Conservation (phyloP, 1,140 invertebrate species). For the Tribolium castaneum region DNA sequence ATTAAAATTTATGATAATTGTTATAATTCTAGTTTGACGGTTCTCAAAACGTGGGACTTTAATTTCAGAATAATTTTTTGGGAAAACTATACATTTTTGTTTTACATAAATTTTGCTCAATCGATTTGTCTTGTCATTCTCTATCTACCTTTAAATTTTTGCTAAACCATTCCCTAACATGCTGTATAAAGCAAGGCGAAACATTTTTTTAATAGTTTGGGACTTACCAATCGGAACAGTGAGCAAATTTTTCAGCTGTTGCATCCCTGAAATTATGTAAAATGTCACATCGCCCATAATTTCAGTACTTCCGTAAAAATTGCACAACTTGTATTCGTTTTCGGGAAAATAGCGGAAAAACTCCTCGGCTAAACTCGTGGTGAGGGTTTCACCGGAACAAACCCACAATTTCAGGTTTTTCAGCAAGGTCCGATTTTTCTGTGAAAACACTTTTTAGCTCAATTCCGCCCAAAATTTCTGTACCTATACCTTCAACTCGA, state of each 20-base stretch:
- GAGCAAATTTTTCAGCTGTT: conserved; percentile 71
- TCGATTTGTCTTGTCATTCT: no score
- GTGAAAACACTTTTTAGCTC: conserved; percentile 7
- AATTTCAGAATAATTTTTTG: no score
- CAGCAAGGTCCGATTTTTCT: conserved; percentile 63
- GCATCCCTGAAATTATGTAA: conserved; percentile 65
- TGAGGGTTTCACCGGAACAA: conserved; percentile 83
- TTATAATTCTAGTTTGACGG: no score
- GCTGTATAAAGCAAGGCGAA: background rate
- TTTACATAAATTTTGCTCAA: no score
- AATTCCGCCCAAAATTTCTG: background rate
- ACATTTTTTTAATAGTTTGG: background rate
- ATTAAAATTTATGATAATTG: no score
- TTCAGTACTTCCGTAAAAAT: conserved; percentile 92
- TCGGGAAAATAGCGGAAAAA: conserved; percentile 78
- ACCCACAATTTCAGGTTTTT: conserved; percentile 79
- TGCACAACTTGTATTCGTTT: conserved; percentile 74
- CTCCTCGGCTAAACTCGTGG: conserved; percentile 73
- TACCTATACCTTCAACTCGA: conserved; percentile 56
- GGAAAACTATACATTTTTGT: no score
- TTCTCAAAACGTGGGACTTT: no score
- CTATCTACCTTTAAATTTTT: no score
- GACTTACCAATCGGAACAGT: conserved; percentile 84
- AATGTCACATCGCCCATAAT: conserved; percentile 86
- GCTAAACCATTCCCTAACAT: no score